These are phyloP conservation scores for Cryptoprocta ferox DNA, from an alignment of 2,797 vertebrate species.

Conservation along the genomic window DNA sequence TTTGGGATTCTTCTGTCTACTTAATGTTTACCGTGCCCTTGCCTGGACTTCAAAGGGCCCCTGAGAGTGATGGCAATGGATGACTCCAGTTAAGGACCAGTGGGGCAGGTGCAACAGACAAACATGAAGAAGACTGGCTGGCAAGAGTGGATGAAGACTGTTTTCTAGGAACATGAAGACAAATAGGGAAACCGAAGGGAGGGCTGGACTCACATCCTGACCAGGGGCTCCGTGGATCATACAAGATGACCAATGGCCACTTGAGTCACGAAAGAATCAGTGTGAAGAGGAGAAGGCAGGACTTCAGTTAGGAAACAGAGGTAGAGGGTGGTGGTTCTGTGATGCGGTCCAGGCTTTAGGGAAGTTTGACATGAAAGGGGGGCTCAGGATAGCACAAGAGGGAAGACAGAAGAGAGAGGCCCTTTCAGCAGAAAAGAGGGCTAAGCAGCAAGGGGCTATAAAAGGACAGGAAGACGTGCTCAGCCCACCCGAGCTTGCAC, in stretches of 20 bases:
- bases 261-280: not conserved
- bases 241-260: not conserved
- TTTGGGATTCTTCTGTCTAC: not conserved
- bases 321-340: not conserved
- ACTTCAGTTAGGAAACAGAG: not conserved
- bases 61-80: not conserved
- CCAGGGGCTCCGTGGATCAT: not conserved
- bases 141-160: not conserved
- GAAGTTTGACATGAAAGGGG: not conserved
- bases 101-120: not conserved
- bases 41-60: not conserved
- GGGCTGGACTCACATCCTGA: not conserved
- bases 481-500: not conserved
- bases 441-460: not conserved
- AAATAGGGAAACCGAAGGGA: not conserved
- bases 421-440: not conserved
- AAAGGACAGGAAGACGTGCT: not conserved
- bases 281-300: not conserved
- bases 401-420: not conserved
- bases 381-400: not conserved
- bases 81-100: not conserved
- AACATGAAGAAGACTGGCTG: not conserved
- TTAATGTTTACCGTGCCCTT: not conserved
- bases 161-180: not conserved
- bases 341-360: not conserved